phyloP scores from a whole-genome alignment of 2,888 invertebrate genomes.

The Synanthedon andrenaeformis region DNA sequence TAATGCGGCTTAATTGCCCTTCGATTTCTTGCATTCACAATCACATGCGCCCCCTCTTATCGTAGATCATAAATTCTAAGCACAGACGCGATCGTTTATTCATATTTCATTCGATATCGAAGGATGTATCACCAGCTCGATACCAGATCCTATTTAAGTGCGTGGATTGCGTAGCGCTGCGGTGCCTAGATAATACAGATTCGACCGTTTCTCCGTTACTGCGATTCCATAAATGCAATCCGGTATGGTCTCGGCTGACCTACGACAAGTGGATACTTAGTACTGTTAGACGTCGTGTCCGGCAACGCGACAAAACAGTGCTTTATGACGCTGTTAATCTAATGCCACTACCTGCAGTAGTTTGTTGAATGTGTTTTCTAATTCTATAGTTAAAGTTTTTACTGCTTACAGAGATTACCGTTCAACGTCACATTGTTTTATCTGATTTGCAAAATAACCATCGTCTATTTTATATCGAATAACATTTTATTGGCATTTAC shows the following conservation, averaged over 20 bases:
- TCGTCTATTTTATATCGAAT: too few relatives aligned
- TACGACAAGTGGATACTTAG: constrained; percentile 18
- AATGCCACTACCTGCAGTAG: constrained; percentile 2
- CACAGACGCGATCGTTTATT: constrained; percentile 31
- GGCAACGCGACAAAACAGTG: constrained; percentile 11
- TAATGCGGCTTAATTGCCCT: constrained; percentile 29
- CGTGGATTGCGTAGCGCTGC: constrained; percentile 36
- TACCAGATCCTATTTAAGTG: constrained; percentile 54
- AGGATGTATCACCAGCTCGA: constrained; percentile 48
- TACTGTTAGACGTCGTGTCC: constrained; percentile 8
- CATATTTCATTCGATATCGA: constrained; percentile 58
- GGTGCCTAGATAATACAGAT: constrained; percentile 32
- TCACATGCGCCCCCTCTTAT: constrained; percentile 23
- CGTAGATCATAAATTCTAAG: constrained; percentile 47
- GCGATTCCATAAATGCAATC: constrained; percentile 22
- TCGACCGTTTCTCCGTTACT: constrained; percentile 32
- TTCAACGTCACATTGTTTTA: neutral
- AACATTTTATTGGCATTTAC: too few relatives aligned
- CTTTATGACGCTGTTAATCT: constrained; percentile 12
- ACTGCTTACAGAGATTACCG: neutral
- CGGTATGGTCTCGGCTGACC: constrained; percentile 22
- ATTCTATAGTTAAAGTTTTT: neutral
- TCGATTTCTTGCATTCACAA: constrained; percentile 21
- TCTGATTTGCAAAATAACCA: neutral
- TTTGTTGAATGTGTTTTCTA: neutral